Conservation (phyloP, 92 coral and sea anemone genomes). For the Zoanthus solanderi region DNA sequence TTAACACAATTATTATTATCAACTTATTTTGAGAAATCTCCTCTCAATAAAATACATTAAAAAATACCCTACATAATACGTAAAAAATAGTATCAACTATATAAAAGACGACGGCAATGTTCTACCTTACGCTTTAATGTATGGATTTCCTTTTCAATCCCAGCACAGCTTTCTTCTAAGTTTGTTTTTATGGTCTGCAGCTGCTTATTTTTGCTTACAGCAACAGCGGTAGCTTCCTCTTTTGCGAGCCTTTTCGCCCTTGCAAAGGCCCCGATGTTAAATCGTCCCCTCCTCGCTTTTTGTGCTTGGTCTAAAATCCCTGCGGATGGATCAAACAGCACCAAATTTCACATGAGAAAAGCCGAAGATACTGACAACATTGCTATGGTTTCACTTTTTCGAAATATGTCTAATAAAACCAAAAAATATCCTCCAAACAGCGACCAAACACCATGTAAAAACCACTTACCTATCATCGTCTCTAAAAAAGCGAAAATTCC, state of each 20-base stretch:
- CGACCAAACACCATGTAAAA: conserved; percentile 48
- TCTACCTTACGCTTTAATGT: conserved; percentile 61
- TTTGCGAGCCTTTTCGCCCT: conserved; percentile 69
- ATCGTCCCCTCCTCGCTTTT: conserved; percentile 53
- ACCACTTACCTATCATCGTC: conserved; percentile 58
- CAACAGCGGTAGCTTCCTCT: conserved; percentile 58
- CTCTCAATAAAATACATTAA: conserved; percentile 33
- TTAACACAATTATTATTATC: conserved; percentile 23
- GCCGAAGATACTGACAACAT: conserved; percentile 41
- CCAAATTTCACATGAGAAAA: conserved; percentile 45
- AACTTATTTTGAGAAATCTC: conserved; percentile 45
- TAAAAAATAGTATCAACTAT: conserved; percentile 31
- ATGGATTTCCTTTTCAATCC: conserved; percentile 57
- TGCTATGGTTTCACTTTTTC: conserved; percentile 68
- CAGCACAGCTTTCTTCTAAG: conserved; percentile 42
- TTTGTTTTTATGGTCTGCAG: conserved; percentile 40
- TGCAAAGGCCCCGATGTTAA: conserved; percentile 69
- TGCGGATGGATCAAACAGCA: conserved; percentile 48
- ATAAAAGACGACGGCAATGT: conserved; percentile 26
- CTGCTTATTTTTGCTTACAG: conserved; percentile 52
- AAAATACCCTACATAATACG: conserved; percentile 20
- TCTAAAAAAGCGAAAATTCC: conserved; percentile 54
- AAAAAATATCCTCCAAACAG: conserved; percentile 44
- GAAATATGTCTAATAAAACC: conserved; percentile 45
- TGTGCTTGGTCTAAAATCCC: conserved; percentile 67